Conservation (phyloP, 2,113 vertebrate genomes). For the Hippocampus comes region DNA sequence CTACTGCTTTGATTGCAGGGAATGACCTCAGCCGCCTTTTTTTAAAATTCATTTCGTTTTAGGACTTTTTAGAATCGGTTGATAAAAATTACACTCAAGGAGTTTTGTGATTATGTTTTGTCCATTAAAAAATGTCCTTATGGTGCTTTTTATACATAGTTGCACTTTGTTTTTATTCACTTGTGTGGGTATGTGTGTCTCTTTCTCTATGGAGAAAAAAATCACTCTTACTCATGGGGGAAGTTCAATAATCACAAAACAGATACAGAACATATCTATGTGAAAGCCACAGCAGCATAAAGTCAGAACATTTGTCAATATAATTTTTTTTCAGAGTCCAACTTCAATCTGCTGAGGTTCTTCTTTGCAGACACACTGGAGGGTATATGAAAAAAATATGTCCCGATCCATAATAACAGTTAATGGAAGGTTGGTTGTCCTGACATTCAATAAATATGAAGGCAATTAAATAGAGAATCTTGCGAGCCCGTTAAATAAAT, state of each 20-base stretch:
- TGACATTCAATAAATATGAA: neutral
- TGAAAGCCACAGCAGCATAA: neutral
- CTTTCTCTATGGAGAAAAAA: neutral
- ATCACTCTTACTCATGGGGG: neutral
- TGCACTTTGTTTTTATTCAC: slow-evolving; percentile 7
- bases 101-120: slow-evolving; percentile 47
- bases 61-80: slow-evolving; percentile 42
- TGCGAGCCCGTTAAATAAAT: neutral
- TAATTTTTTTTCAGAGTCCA: neutral
- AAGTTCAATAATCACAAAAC: neutral
- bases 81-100: slow-evolving; percentile 33
- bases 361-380: slow-evolving; percentile 2
- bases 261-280: neutral
- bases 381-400: neutral
- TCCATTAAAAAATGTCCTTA: slow-evolving; percentile 40
- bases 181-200: too few relatives aligned
- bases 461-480: neutral
- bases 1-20: slow-evolving; percentile 35
- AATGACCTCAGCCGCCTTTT: slow-evolving; percentile 20
- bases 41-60: slow-evolving; percentile 23
- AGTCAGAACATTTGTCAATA: neutral
- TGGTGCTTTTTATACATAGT: slow-evolving; percentile 52
- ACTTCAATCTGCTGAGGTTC: neutral
- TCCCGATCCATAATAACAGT: neutral
- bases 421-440: neutral